Conservation (phyloP, 2,888 invertebrate species). For the Calameuta filiformis region DNA sequence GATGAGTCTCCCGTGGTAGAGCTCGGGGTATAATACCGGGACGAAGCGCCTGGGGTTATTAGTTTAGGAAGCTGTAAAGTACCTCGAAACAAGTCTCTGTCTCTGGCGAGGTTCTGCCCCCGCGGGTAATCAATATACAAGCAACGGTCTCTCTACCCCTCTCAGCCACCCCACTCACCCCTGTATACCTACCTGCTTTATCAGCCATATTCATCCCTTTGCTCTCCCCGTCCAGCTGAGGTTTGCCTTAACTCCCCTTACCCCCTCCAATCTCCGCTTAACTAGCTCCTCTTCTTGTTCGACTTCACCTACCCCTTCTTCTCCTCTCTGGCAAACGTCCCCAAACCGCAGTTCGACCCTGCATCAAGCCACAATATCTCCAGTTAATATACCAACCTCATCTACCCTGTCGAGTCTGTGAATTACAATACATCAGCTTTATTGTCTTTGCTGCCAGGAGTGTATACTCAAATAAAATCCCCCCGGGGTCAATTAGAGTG, state of each 20-base stretch:
- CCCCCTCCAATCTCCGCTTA: not conserved
- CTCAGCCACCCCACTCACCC: not conserved
- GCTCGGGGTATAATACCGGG: conserved; percentile 10
- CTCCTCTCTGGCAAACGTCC: not conserved
- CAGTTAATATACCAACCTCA: not conserved
- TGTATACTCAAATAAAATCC: not conserved
- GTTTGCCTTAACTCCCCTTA: not conserved
- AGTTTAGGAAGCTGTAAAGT: conserved; percentile 58
- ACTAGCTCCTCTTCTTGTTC: not conserved
- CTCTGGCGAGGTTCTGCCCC: conserved; percentile 25
- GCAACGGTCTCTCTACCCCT: conserved; percentile 20
- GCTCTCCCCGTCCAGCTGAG: not conserved
- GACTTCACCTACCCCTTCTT: not conserved
- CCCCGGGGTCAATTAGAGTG: not conserved
- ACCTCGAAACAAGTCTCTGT: conserved; percentile 49
- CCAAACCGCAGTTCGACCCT: not conserved
- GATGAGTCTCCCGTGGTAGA: conserved; percentile 7
- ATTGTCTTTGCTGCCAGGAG: not conserved
- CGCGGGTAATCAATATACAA: conserved; percentile 59
- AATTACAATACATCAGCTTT: not conserved
- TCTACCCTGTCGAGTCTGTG: not conserved
- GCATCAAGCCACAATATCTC: not conserved
- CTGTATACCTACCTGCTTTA: not conserved
- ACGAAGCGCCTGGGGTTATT: conserved; percentile 50
- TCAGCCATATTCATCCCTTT: not conserved